Conservation (phyloP, 2,888 invertebrate genomes). For the Aleiodes alternator region DNA sequence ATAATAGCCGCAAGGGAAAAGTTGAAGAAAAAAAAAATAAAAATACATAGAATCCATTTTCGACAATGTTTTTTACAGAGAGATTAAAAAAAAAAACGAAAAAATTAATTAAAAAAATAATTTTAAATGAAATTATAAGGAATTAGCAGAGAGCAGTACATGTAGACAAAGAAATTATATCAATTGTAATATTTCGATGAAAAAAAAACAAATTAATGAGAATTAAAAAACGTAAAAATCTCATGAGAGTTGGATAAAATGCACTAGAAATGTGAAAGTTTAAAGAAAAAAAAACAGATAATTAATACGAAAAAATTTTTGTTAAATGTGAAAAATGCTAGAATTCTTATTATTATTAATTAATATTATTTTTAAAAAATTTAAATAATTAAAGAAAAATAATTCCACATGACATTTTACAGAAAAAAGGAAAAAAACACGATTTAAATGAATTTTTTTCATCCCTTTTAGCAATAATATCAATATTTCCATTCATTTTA, state of each 20-base stretch:
- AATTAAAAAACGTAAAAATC: slow-evolving; percentile 49
- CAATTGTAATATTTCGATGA: slow-evolving; percentile 63
- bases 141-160: slow-evolving; percentile 64
- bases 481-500: too few species aligned
- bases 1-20: slow-evolving; percentile 70
- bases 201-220: slow-evolving; percentile 50
- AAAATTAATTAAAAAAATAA: slow-evolving; percentile 14
- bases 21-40: neutral
- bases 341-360: neutral
- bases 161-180: slow-evolving; percentile 61
- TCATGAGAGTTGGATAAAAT: slow-evolving; percentile 55
- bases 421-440: too few species aligned
- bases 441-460: too few species aligned
- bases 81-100: neutral
- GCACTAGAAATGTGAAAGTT: slow-evolving; percentile 55
- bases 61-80: slow-evolving; percentile 75
- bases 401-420: neutral
- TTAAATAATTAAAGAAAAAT: slow-evolving; percentile 4
- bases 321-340: neutral
- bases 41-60: slow-evolving; percentile 67
- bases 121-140: neutral
- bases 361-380: neutral
- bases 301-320: slow-evolving; percentile 24
- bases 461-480: too few species aligned
- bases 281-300: slow-evolving; percentile 49